Percentiles rank a stretch among this genome's conserved stretches.
These are phyloP conservation scores for Diphyllodes magnificus DNA, from an alignment of 2,113 vertebrate species.

Conservation along the genomic window DNA sequence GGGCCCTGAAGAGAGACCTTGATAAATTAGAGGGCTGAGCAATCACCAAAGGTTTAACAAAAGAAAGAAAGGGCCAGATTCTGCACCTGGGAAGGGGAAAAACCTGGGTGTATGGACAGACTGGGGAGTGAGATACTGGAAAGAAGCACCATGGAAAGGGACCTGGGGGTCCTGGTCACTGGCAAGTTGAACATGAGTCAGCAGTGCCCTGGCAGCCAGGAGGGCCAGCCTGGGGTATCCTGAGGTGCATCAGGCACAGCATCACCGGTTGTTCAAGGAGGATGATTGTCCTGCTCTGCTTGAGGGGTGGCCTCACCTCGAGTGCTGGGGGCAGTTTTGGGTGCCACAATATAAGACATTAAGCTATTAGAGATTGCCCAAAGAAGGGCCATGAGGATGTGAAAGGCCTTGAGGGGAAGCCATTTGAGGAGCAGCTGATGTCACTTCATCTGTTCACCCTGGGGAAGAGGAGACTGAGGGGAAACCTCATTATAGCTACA, in stretches of 20 bases:
- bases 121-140: background rate
- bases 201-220: background rate
- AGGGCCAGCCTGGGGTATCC: accelerated
- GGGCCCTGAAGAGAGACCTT: background rate
- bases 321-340: background rate
- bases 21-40: background rate
- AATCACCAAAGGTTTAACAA: background rate
- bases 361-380: background rate
- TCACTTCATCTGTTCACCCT: background rate
- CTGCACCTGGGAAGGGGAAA: background rate
- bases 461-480: background rate
- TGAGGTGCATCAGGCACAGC: background rate
- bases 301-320: accelerated
- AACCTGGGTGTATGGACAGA: background rate
- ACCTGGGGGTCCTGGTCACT: accelerated
- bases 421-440: background rate
- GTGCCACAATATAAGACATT: background rate
- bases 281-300: accelerated
- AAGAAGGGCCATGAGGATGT: background rate
- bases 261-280: accelerated
- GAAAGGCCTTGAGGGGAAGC: background rate
- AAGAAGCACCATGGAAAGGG: background rate
- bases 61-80: background rate
- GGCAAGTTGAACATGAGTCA: accelerated
- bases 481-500: background rate